phyloP scores from a whole-genome alignment of 2,797 vertebrate species.

The Sebastes hopkinsi region DNA sequence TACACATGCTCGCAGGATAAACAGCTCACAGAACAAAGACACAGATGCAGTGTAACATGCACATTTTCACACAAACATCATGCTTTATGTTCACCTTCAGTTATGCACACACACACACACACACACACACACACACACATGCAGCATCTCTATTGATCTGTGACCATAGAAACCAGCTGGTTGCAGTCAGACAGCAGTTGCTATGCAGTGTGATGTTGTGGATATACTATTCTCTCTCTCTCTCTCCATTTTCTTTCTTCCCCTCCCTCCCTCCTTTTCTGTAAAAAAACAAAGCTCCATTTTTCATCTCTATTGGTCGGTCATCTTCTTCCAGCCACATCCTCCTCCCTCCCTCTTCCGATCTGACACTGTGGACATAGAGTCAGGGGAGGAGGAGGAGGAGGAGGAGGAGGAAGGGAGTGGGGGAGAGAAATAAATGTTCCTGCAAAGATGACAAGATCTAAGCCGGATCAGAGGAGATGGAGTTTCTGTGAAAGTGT shows the following conservation, averaged over 20 bases:
- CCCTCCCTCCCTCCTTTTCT: background rate
- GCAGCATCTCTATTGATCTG: conserved; percentile 89
- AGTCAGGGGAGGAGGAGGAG: background rate
- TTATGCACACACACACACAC: background rate
- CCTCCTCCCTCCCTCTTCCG: conserved; percentile 13
- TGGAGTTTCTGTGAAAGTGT: conserved; percentile 70
- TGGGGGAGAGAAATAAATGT: conserved; percentile 25
- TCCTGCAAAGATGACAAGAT: conserved; percentile 70
- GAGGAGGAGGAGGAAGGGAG: background rate
- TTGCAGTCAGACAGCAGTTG: conserved; percentile 74
- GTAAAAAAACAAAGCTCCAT: background rate
- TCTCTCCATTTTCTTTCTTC: background rate
- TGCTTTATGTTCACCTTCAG: background rate
- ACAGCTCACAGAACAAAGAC: background rate
- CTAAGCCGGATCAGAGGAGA: conserved; percentile 68
- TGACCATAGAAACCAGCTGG: conserved; percentile 90
- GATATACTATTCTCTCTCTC: conserved; percentile 44
- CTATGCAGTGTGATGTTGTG: conserved; percentile 81
- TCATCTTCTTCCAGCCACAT: background rate
- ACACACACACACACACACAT: conserved; percentile 61
- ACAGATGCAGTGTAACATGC: background rate
- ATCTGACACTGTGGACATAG: conserved; percentile 21
- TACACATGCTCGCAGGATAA: background rate
- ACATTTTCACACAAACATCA: conserved; percentile 1
- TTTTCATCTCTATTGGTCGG: background rate